Evolutionary conservation across 2,797 vertebrate genomes (phyloP).

Genomic region (Lates japonicus): DNA sequence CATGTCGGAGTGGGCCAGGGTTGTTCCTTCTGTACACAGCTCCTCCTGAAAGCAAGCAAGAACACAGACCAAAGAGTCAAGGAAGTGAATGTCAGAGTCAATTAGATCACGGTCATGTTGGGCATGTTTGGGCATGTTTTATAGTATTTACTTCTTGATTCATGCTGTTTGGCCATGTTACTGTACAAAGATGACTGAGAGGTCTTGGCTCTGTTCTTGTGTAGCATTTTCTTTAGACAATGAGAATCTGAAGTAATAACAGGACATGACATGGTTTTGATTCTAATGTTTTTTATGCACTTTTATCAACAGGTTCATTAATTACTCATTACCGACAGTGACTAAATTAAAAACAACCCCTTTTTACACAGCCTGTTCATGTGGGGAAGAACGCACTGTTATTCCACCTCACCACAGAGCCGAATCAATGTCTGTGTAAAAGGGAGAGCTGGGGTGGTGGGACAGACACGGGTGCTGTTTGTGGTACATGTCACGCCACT

Average conservation of each 20-base stretch:
- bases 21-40: conserved; percentile 91
- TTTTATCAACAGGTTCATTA: neutral
- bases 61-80: neutral
- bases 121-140: conserved; percentile 5
- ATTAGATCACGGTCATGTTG: neutral
- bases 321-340: neutral
- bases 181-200: neutral
- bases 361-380: too few species aligned
- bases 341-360: neutral
- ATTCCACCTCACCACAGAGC: too few species aligned
- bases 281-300: neutral
- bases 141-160: conserved; percentile 8
- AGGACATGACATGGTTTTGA: neutral
- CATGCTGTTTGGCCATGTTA: conserved; percentile 1
- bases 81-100: conserved; percentile 26
- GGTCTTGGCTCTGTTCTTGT: neutral
- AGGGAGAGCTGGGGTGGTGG: too few species aligned
- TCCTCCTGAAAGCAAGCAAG: conserved; percentile 58
- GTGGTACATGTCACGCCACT: too few species aligned
- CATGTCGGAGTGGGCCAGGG: conserved; percentile 72
- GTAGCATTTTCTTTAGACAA: neutral
- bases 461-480: too few species aligned
- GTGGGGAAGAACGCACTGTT: too few species aligned
- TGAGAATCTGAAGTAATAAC: neutral
- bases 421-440: too few species aligned